These are phyloP conservation scores for Diachrysia chrysitis DNA, from an alignment of 2,888 invertebrate genomes.

Conservation along the genomic window DNA sequence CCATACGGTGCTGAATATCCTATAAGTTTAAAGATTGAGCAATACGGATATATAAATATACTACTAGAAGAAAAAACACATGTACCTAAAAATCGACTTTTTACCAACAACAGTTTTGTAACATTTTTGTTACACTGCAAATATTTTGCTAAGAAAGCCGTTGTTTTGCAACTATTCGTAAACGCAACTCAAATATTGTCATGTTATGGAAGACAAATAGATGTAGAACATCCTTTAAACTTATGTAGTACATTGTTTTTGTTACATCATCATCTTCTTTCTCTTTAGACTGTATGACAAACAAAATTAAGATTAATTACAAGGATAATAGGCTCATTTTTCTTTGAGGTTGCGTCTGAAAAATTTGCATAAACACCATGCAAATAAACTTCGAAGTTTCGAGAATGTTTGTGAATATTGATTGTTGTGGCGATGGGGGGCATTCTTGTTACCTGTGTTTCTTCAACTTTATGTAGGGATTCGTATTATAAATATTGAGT, in stretches of 20 bases:
- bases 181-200: constrained; percentile 28
- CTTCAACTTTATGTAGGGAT: constrained; percentile 35
- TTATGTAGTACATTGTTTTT: constrained; percentile 53
- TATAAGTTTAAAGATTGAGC: constrained; percentile 25
- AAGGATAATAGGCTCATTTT: constrained; percentile 64
- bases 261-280: constrained; percentile 41
- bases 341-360: constrained; percentile 55
- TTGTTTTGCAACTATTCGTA: constrained; percentile 11
- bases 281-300: constrained; percentile 41
- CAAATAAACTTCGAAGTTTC: constrained; percentile 70
- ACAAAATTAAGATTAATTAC: constrained; percentile 66
- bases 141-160: constrained; percentile 13
- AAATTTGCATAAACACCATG: constrained; percentile 74
- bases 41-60: constrained; percentile 23
- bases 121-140: background rate
- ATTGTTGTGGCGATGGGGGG: constrained; percentile 57
- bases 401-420: constrained; percentile 56
- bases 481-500: constrained; percentile 42
- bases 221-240: constrained; percentile 37
- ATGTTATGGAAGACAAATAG: constrained; percentile 17
- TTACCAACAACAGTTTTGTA: no score
- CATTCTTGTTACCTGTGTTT: constrained; percentile 51
- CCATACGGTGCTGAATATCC: constrained; percentile 32
- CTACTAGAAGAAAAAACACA: constrained; percentile 27
- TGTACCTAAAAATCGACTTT: background rate